Evolutionary conservation across 2,797 vertebrate species (phyloP).

Genomic region (Gymnothorax reevesii): DNA sequence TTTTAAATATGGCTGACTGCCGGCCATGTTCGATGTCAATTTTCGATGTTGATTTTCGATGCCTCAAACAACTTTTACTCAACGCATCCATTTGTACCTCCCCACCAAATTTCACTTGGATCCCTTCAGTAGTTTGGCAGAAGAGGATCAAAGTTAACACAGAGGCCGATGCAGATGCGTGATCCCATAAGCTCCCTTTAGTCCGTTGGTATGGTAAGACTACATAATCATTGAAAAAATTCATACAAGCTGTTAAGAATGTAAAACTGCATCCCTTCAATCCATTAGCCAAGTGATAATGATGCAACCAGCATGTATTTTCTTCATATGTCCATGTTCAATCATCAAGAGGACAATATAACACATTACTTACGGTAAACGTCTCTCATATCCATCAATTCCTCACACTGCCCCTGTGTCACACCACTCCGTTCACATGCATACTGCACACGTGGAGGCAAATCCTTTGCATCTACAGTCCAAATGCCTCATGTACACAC

Average conservation of each 20-base stretch:
- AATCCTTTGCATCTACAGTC: no score
- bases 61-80: no score
- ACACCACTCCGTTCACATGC: not conserved
- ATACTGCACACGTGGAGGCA: not conserved
- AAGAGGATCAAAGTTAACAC: no score
- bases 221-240: not conserved
- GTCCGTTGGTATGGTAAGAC: not conserved
- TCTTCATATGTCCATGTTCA: not conserved
- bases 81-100: no score
- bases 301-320: not conserved
- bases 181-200: no score
- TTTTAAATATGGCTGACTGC: no score
- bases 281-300: not conserved
- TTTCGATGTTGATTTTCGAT: no score
- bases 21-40: no score
- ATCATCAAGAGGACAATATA: not conserved
- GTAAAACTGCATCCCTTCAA: not conserved
- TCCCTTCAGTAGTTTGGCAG: no score
- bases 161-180: no score
- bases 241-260: not conserved
- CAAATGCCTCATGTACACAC: no score
- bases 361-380: not conserved
- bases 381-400: not conserved
- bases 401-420: not conserved
- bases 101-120: no score